Percentiles rank a stretch among this genome's conserved stretches.
Evolutionary conservation across 1,140 invertebrate genomes (phyloP).

Genomic region (Pararge aegeria): DNA sequence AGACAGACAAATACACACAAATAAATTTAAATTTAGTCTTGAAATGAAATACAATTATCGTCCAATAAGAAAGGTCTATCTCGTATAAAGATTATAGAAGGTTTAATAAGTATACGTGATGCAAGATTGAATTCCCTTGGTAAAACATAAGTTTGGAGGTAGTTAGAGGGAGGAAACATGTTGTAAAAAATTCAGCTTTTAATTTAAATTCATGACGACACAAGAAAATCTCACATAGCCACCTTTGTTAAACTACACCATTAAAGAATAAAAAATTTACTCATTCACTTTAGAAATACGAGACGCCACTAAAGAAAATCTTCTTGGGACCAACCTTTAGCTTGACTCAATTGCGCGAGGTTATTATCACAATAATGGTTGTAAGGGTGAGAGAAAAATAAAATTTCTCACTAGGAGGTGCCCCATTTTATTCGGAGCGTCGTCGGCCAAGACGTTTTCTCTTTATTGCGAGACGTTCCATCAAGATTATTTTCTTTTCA

Average conservation of each 20-base stretch:
- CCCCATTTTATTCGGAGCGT: constrained; percentile 45
- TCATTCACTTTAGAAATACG: constrained; percentile 1
- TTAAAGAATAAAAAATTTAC: neutral
- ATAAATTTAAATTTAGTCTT: too few species aligned
- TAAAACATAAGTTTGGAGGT: neutral
- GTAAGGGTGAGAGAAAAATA: constrained; percentile 42
- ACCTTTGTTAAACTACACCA: neutral
- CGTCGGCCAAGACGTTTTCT: constrained; percentile 39
- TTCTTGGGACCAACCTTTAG: constrained; percentile 3
- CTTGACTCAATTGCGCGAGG: constrained; percentile 6
- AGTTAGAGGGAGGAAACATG: too few species aligned
- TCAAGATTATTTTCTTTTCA: constrained; percentile 66
- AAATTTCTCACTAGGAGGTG: constrained; percentile 46
- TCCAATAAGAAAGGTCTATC: too few species aligned
- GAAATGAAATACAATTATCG: too few species aligned
- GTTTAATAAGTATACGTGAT: too few species aligned
- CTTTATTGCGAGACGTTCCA: constrained; percentile 60
- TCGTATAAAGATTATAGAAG: too few species aligned
- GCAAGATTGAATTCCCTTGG: too few species aligned
- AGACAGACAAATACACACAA: too few species aligned
- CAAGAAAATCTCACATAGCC: neutral
- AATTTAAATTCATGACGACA: neutral
- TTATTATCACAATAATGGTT: constrained; percentile 19
- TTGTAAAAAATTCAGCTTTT: neutral
- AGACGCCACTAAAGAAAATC: constrained; percentile 1